phyloP scores from a whole-genome alignment of 2,888 invertebrate genomes.

The Phyto melanocephala region DNA sequence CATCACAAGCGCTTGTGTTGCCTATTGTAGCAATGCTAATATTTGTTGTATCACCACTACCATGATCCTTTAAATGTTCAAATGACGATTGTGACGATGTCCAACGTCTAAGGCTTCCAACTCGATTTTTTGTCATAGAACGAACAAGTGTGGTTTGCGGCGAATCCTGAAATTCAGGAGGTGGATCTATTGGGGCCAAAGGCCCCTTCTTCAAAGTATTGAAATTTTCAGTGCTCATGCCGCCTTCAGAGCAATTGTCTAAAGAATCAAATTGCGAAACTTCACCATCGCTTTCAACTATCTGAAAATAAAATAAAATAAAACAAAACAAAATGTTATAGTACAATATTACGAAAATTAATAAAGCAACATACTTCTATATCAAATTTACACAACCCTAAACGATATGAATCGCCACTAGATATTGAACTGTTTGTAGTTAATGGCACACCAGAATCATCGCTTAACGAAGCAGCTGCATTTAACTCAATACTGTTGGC shows the following conservation, averaged over 20 bases:
- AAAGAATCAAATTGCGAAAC: slow-evolving; percentile 89
- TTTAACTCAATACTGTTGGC: slow-evolving; percentile 78
- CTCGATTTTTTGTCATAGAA: slow-evolving; percentile 74
- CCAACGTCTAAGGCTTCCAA: slow-evolving; percentile 74
- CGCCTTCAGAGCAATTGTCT: slow-evolving; percentile 85
- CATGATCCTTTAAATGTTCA: slow-evolving; percentile 73
- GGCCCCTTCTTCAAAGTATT: slow-evolving; percentile 91
- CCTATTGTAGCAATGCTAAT: slow-evolving; percentile 39
- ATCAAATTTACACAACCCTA: slow-evolving; percentile 78
- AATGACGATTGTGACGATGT: slow-evolving; percentile 77
- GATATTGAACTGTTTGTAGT: slow-evolving; percentile 79
- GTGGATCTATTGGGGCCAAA: slow-evolving; percentile 87
- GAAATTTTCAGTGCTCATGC: slow-evolving; percentile 89
- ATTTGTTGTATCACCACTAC: slow-evolving; percentile 52
- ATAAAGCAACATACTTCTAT: slow-evolving; percentile 72
- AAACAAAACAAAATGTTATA: background rate
- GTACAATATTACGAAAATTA: too few species aligned
- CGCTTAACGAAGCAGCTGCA: slow-evolving; percentile 77
- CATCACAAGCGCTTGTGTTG: slow-evolving; percentile 37
- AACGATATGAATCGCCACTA: slow-evolving; percentile 78
- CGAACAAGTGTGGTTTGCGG: slow-evolving; percentile 77
- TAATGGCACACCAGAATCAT: slow-evolving; percentile 78
- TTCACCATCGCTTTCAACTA: slow-evolving; percentile 91
- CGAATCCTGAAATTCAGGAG: slow-evolving; percentile 87
- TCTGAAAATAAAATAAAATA: slow-evolving; percentile 77